These are phyloP conservation scores for Chloroceryle aenea DNA, from an alignment of 2,113 vertebrate genomes.

Conservation along the genomic window DNA sequence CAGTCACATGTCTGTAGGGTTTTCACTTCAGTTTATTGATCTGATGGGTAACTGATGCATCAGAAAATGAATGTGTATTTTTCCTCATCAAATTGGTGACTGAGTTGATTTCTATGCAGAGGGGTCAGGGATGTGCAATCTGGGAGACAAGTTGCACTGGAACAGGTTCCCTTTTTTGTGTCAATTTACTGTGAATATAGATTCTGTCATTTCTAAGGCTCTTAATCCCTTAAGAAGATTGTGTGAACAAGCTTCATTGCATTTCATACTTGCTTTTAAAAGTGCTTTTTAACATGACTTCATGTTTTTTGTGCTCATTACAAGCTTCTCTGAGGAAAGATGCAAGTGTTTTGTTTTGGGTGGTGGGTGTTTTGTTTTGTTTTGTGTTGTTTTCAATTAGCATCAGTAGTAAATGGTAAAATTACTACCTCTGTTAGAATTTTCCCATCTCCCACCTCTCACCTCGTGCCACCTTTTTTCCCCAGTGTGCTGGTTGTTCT, in stretches of 20 bases:
- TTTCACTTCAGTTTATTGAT: background rate
- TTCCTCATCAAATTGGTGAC: background rate
- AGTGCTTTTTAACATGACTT: background rate
- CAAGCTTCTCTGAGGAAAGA: background rate
- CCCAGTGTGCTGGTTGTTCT: background rate
- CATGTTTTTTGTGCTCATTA: background rate
- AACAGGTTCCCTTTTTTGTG: background rate
- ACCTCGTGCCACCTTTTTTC: background rate
- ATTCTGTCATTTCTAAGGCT: background rate
- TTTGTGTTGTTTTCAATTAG: background rate
- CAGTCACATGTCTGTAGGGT: fast-evolving
- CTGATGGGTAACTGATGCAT: background rate
- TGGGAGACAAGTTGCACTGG: background rate
- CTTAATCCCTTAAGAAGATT: background rate
- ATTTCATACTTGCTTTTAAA: background rate
- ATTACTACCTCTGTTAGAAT: background rate
- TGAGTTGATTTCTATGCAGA: background rate
- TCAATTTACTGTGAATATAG: background rate
- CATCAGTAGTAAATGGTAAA: background rate
- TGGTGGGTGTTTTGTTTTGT: too few relatives aligned
- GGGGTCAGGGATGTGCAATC: background rate
- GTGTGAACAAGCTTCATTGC: background rate
- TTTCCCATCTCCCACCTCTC: fast-evolving
- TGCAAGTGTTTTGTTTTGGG: too few relatives aligned
- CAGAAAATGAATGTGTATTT: background rate